Percentiles rank a stretch among this genome's conserved stretches.
phyloP scores from a whole-genome alignment of 2,797 vertebrate genomes.

The Sebastes hubbsi region DNA sequence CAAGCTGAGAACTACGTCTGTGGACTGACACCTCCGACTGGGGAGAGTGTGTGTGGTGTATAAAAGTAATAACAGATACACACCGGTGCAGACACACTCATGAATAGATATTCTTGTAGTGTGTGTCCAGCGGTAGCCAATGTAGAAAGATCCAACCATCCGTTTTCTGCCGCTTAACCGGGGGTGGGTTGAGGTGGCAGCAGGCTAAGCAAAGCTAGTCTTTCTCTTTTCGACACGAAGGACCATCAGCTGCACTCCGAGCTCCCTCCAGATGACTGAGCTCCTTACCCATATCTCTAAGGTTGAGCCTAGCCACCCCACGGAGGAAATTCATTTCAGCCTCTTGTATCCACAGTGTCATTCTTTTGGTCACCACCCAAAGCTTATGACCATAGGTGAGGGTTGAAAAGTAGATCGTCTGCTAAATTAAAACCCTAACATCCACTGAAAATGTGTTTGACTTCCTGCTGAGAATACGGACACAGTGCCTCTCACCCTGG shows the following conservation, averaged over 20 bases:
- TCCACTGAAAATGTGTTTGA: neutral
- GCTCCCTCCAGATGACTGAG: neutral
- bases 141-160: neutral
- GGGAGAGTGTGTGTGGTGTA: neutral
- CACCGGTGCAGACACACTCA: neutral
- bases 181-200: neutral
- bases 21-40: slow-evolving; percentile 20
- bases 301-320: neutral
- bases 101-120: neutral
- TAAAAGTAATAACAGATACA: slow-evolving; percentile 9
- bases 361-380: neutral
- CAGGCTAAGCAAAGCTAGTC: neutral
- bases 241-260: neutral
- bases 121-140: neutral
- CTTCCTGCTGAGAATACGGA: neutral
- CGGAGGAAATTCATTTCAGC: neutral
- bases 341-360: neutral
- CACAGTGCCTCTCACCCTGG: neutral
- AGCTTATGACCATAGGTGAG: neutral
- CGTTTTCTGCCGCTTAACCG: neutral
- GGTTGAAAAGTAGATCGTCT: neutral
- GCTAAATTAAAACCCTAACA: neutral
- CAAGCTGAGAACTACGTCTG: slow-evolving; percentile 14
- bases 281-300: neutral
- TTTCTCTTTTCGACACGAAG: neutral